Evolutionary conservation across 2,113 vertebrate genomes (phyloP).

Genomic region (Haliaeetus leucogaster): DNA sequence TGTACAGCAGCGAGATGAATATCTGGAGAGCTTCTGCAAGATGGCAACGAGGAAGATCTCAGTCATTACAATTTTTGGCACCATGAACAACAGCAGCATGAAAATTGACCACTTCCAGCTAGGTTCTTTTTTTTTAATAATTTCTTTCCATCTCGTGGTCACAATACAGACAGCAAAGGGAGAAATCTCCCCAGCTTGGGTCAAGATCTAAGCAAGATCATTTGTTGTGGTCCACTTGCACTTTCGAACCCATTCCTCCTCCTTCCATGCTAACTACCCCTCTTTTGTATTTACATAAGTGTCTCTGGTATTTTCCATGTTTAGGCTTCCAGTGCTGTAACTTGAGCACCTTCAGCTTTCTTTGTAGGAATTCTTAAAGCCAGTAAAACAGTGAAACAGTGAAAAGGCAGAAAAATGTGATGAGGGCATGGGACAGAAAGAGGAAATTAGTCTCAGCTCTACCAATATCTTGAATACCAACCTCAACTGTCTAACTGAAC

Average conservation of each 20-base stretch:
- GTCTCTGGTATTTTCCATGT: background rate
- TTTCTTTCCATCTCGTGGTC: background rate
- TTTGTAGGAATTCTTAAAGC: background rate
- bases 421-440: background rate
- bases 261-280: background rate
- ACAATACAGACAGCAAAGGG: background rate
- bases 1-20: slow-evolving; percentile 91
- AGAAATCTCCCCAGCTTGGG: background rate
- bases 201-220: background rate
- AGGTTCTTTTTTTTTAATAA: slow-evolving; percentile 72
- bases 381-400: background rate
- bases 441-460: background rate
- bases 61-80: slow-evolving; percentile 93
- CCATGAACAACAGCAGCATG: slow-evolving; percentile 92
- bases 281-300: background rate
- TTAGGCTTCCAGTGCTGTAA: background rate
- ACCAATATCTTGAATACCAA: background rate
- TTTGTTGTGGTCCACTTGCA: background rate
- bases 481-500: background rate
- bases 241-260: background rate
- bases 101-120: slow-evolving; percentile 99
- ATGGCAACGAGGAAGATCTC: slow-evolving; percentile 96
- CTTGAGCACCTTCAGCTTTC: background rate
- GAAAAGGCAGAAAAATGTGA: background rate
- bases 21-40: slow-evolving; percentile 96